Evolutionary conservation across 2,888 invertebrate genomes (phyloP), one percentile per base, ranked within the genome.

Genomic region (Tachina lurida): DNA sequence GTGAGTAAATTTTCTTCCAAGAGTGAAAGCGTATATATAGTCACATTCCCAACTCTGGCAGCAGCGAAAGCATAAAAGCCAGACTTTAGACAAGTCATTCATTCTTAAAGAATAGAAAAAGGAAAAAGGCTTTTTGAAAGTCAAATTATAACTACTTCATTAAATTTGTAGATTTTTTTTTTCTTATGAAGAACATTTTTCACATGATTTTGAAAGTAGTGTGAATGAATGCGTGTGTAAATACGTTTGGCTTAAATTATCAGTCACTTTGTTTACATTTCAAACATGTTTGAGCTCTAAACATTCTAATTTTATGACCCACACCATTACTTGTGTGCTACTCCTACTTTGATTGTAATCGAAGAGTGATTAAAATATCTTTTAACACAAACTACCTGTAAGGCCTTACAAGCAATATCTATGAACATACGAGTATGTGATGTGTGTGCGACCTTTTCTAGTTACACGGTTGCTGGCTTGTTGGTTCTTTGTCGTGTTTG

Each of bases 311-410:
- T 68, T 49, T 77, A 77, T 60, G 65, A 39, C n/a, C 49, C n/a
- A 63, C 31, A 31, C 12, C 5, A 22, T 56, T 19, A 45, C 67
- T 39, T 15, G 67, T n/a, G n/a, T n/a, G n/a, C n/a, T n/a, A n/a
- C n/a, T n/a, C n/a, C 47, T 49, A 39, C 47, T 39, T 47, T 49
- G 54, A 70, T 70, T 43, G 17, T 70, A 49, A 39, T 70, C 70
- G 56, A 1, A 13, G 12, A 62, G 10, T 41, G 41, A 70, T 70
- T 74, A 4, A 47, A 74, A 62, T 62, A 41, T 45, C n/a, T 65
- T 65, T 45, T 56, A 45, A 65, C 47, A 52, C 47, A 58, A 58
- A 60, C 77, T 77, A 77, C 77, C 77, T 77, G 77, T 49, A 68
- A 17, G 31, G 4, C 10, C 22, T n/a, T n/a, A 13, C 15, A 41